These are phyloP conservation scores for Poecilia velifera DNA, from an alignment of 2,797 vertebrate genomes.

Conservation along the genomic window DNA sequence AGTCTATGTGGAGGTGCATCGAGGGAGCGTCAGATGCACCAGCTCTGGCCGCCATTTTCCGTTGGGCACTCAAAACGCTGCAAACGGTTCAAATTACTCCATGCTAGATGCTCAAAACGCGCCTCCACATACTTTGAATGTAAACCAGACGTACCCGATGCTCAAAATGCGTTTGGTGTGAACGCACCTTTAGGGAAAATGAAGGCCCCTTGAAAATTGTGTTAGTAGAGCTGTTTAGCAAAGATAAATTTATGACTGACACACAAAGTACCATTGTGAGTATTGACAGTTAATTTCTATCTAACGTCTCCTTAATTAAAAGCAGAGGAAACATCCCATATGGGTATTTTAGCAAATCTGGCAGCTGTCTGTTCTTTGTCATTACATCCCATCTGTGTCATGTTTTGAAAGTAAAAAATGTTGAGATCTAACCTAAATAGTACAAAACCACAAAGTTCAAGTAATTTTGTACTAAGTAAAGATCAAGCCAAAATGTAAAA, in stretches of 20 bases:
- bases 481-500: background rate
- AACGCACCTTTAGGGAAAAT: background rate
- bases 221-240: background rate
- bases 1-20: too few relatives aligned
- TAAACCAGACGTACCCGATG: too few relatives aligned
- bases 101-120: too few relatives aligned
- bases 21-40: too few relatives aligned
- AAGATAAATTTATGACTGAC: background rate
- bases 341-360: background rate
- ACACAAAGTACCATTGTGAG: background rate
- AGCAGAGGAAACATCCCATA: background rate
- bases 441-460: background rate
- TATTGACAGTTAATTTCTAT: background rate
- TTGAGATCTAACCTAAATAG: background rate
- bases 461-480: background rate
- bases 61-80: too few relatives aligned
- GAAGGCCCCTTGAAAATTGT: background rate
- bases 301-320: background rate
- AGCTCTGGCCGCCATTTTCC: too few relatives aligned
- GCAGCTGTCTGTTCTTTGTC: background rate
- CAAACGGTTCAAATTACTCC: too few relatives aligned
- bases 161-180: too few relatives aligned
- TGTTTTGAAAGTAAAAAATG: background rate
- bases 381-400: background rate
- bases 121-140: too few relatives aligned